A percentile compares a stretch with the other conserved stretches of the same genome.
These are phyloP conservation scores for Drosophila yooni DNA, from an alignment of 2,888 invertebrate species.

Conservation along the genomic window DNA sequence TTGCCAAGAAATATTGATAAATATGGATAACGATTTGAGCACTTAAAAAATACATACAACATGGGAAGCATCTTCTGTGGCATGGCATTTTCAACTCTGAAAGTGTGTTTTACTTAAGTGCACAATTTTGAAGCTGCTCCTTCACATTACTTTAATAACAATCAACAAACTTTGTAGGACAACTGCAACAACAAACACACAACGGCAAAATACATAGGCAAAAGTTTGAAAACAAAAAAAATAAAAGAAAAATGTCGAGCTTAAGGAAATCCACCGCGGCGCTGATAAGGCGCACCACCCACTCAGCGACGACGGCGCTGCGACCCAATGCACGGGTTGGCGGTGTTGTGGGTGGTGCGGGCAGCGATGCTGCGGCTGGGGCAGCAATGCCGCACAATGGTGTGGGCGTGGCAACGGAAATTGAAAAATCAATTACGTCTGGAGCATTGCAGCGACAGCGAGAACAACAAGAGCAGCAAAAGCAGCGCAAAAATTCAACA, in stretches of 20 bases:
- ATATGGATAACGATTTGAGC: not conserved
- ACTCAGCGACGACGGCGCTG: constrained; percentile 66
- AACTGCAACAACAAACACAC: not conserved
- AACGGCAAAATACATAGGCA: not conserved
- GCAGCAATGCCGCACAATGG: constrained; percentile 54
- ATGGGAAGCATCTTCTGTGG: not conserved
- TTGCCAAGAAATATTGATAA: not conserved
- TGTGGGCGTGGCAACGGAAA: constrained; percentile 68
- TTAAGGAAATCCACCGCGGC: constrained; percentile 76
- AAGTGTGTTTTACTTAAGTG: not conserved
- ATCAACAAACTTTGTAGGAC: not conserved
- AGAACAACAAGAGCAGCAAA: constrained; percentile 30
- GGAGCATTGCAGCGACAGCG: constrained; percentile 60
- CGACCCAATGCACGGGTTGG: constrained; percentile 24
- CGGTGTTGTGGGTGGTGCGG: constrained; percentile 1
- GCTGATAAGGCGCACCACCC: constrained; percentile 80
- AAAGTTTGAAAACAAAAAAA: not conserved
- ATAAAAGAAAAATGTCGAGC: constrained; percentile 69
- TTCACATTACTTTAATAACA: not conserved
- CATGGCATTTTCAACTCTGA: not conserved
- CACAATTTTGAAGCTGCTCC: not conserved
- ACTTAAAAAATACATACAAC: not conserved
- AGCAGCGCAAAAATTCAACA: constrained; percentile 10
- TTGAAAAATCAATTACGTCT: constrained; percentile 77
- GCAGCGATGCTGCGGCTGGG: constrained; percentile 7